phyloP scores from a whole-genome alignment of 92 coral and sea anemone species.

The Phenganax marumi region DNA sequence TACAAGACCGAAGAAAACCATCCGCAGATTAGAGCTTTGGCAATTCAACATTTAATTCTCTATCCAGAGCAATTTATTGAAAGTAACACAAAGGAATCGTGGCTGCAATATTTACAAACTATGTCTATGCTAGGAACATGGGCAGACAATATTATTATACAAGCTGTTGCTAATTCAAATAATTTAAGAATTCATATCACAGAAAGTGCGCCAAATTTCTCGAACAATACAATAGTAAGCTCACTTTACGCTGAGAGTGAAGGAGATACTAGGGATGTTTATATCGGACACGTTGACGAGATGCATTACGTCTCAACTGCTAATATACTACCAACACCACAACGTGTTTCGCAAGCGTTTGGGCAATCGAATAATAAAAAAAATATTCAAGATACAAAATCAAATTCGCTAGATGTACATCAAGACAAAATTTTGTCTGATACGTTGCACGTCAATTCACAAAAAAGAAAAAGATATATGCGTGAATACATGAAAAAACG shows the following conservation, averaged over 20 bases:
- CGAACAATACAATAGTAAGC: background rate
- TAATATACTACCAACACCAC: no score
- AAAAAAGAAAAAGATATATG: background rate
- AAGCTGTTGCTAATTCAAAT: background rate
- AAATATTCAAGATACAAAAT: no score
- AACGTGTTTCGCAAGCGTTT: no score
- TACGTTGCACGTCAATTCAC: background rate
- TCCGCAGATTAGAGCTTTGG: conserved; percentile 37
- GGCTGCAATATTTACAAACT: conserved; percentile 1
- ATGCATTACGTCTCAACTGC: no score
- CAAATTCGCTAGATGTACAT: background rate
- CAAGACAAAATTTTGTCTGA: background rate
- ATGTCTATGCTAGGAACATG: conserved; percentile 7
- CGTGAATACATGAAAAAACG: conserved; percentile 13
- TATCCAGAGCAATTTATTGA: conserved; percentile 34
- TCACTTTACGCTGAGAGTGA: background rate
- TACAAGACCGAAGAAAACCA: conserved; percentile 43
- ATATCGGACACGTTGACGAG: no score
- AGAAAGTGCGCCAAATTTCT: background rate
- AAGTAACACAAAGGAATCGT: conserved; percentile 25
- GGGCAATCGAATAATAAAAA: no score
- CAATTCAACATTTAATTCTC: conserved; percentile 12
- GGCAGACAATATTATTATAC: background rate
- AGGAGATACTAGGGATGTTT: no score
- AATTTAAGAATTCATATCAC: background rate